These are phyloP conservation scores for Melanerpes formicivorus DNA, from an alignment of 2,113 vertebrate genomes.

Conservation along the genomic window DNA sequence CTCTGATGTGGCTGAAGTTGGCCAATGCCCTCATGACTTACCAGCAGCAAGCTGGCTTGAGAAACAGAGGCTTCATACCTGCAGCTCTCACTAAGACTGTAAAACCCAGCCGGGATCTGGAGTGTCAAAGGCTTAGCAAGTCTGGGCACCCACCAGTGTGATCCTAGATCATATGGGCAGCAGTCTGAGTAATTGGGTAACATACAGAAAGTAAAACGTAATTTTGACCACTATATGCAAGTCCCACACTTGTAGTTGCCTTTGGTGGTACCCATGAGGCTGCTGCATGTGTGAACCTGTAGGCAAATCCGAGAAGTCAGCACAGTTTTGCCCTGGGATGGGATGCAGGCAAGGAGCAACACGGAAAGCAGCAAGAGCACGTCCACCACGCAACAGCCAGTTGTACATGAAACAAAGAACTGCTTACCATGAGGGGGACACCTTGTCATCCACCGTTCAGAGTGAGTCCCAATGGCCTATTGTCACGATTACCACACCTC, in stretches of 20 bases:
- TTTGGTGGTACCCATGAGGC: not conserved
- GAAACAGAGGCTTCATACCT: not conserved
- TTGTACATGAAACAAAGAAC: not conserved
- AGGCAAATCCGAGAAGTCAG: not conserved
- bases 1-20: conserved; percentile 18
- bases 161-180: not conserved
- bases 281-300: not conserved
- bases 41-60: not conserved
- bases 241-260: not conserved
- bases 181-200: not conserved
- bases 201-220: not conserved
- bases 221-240: not conserved
- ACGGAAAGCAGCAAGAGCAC: not conserved
- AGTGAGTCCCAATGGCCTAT: fast-evolving
- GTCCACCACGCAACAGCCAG: not conserved
- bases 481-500: not conserved
- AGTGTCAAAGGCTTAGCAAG: not conserved
- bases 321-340: fast-evolving
- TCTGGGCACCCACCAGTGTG: not conserved
- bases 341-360: not conserved
- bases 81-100: not conserved
- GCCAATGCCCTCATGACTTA: not conserved
- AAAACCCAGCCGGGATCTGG: not conserved
- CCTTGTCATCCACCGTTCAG: not conserved
- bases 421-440: not conserved